Base-by-base conservation (phyloP, 2,888 invertebrate genomes). In the Ormyrus thymus region DNA sequence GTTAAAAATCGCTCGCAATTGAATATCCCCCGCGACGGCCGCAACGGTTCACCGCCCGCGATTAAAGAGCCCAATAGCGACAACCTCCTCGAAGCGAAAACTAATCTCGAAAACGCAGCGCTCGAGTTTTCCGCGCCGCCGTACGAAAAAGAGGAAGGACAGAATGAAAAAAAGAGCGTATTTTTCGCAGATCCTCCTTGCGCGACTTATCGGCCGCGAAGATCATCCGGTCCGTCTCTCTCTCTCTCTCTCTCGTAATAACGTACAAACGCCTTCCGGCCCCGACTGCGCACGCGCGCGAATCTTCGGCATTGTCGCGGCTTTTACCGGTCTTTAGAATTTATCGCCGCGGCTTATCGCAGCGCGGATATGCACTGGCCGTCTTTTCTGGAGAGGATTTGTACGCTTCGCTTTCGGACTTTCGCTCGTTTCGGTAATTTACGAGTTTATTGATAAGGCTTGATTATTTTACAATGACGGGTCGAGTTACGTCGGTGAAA, bases 261-360 rank as follows among this genome's bases (percentile, higher is more conserved):
- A 72, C 72, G 71, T 50, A 80, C 80, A n/a, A 69, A 65, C 56
- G 53, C 64, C 59, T 80, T 76, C 80, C 80, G 76, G 80, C 56
- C 71, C 62, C n/a, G n/a, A 29, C 29, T 55, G 55, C 43, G 66
- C 66, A 29, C 66, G n/a, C 51, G n/a, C 65, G 48, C n/a, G 45
- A 43, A 61, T 9, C 50, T 29, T 10, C 10, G 10, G 51, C 61
- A 71, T 71, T 71, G 70, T 71, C 70, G 70, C 10, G 43, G 51
- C 15, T 68, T 59, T 68, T 68, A 68, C 59, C 59, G 45, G 59
- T 29, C 59, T 53, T 29, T 65, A 76, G 29, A 4, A 71, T 76
- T 76, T 76, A 76, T 70, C 66, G 51, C 53, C 46, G 6, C 51
- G 29, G 50, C 59, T 75, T 76, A 65, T 76, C 70, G 48, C 55